Evolutionary conservation across 2,113 vertebrate genomes (phyloP), one percentile per base, ranked within the genome.

Genomic region (Hydrolagus affinis): DNA sequence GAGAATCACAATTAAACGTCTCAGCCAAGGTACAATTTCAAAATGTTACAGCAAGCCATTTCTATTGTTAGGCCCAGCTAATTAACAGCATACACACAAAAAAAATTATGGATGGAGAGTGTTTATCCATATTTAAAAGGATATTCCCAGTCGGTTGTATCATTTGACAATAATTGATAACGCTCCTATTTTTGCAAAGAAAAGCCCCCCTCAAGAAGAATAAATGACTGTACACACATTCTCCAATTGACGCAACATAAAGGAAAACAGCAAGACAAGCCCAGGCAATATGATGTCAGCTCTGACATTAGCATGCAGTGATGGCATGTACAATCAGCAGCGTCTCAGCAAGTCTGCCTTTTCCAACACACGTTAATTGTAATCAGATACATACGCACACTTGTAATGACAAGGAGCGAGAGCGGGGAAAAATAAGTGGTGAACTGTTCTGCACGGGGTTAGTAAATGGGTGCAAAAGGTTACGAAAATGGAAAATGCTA

Each of bases 181-280:
- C 59, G 9, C 30, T 9, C 59, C 77, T 80, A 56, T 66, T 83
- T 83, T 32, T 83, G 59, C 28, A 83, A 83, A 78, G 62, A 83
- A 66, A 80, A 80, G n/a, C n/a, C n/a, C n/a, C 23, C 77, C 25
- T 23, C 28, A 80, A 80, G 23, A 80, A 60, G 64, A 80, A 8
- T 44, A 44, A 44, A 44, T 44, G 1, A 44, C 44, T 44, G 44
- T 44, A 44, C 44, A 44, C 44, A 44, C 44, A 3, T 44, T 44
- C 44, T 44, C 44, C 44, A 68, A 83, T 62, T 21, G 62, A 68
- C 28, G 30, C 57, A 28, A n/a, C 19, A 75, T 3, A 17, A 14
- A 21, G 23, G 77, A 78, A 80, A 80, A 62, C 59, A 64, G 23
- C 14, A 28, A 80, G 75, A 32, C 25, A 66, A n/a, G 17, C 66